Conservation (phyloP, 2,113 vertebrate species). For the Bothrops jararaca region DNA sequence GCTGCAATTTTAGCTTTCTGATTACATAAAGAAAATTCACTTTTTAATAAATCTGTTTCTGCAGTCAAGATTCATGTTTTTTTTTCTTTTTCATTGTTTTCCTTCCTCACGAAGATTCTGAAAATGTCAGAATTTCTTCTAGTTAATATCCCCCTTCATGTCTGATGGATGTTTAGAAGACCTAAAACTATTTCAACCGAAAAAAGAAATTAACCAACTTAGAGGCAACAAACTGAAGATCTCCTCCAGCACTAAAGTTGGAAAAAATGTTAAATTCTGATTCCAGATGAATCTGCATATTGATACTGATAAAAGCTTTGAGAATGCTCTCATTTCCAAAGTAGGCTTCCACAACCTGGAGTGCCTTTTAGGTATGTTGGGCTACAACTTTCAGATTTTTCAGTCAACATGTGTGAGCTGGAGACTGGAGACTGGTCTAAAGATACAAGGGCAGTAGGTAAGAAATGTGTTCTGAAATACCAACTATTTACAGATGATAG, state of each 20-base stretch:
- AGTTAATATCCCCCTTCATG: background rate
- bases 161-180: background rate
- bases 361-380: background rate
- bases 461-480: background rate
- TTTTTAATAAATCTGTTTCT: background rate
- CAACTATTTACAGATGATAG: background rate
- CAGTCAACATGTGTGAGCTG: background rate
- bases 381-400: background rate
- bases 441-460: background rate
- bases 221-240: background rate
- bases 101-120: background rate
- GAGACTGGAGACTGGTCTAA: background rate
- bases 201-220: background rate
- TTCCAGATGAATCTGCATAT: background rate
- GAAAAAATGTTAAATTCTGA: background rate
- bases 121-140: background rate
- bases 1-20: constrained; percentile 8
- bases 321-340: constrained; percentile 1
- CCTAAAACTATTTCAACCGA: constrained; percentile 25
- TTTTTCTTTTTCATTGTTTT: constrained; percentile 10
- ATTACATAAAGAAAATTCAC: background rate
- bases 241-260: background rate
- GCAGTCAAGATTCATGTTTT: background rate
- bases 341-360: background rate
- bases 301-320: background rate